Evolutionary conservation across 2,797 vertebrate species (phyloP).

Genomic region (Lithobates pipiens): DNA sequence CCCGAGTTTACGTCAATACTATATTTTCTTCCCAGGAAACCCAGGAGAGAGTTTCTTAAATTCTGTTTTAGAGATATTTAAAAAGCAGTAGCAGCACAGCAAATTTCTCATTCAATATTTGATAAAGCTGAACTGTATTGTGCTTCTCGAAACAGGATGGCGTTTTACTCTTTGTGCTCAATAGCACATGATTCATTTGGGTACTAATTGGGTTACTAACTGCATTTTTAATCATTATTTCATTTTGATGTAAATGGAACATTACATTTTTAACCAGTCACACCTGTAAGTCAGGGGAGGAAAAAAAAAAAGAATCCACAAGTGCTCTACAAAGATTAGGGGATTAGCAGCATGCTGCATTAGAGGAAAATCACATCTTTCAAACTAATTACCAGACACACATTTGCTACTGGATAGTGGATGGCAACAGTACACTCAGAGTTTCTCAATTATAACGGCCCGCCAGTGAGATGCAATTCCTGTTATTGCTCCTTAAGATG

Average conservation of each 20-base stretch:
- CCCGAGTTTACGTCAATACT: constrained; percentile 18
- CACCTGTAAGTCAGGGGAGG: constrained; percentile 39
- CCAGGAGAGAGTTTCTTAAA: constrained; percentile 25
- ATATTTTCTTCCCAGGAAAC: constrained; percentile 16
- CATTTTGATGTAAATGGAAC: constrained; percentile 48
- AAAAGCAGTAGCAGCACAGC: neutral
- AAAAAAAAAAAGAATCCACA: constrained; percentile 27
- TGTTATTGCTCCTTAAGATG: constrained; percentile 37
- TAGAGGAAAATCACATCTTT: constrained; percentile 52
- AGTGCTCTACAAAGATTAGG: constrained; percentile 46
- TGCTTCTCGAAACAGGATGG: neutral
- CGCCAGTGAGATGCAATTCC: constrained; percentile 35
- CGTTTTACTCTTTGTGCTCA: neutral
- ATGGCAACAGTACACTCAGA: constrained; percentile 42
- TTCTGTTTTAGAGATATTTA: constrained; percentile 24
- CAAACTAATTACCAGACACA: constrained; percentile 52
- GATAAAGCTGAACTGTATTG: constrained; percentile 8
- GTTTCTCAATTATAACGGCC: constrained; percentile 37
- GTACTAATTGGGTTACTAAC: constrained; percentile 18
- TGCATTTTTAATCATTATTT: constrained; percentile 38
- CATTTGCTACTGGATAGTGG: constrained; percentile 40
- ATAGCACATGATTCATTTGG: neutral
- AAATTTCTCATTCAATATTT: neutral
- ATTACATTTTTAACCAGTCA: constrained; percentile 35
- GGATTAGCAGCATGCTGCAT: constrained; percentile 41